Evolutionary conservation across 2,888 invertebrate species (phyloP), one percentile per base, ranked within the genome.

Genomic region (Podabrus alpinus): DNA sequence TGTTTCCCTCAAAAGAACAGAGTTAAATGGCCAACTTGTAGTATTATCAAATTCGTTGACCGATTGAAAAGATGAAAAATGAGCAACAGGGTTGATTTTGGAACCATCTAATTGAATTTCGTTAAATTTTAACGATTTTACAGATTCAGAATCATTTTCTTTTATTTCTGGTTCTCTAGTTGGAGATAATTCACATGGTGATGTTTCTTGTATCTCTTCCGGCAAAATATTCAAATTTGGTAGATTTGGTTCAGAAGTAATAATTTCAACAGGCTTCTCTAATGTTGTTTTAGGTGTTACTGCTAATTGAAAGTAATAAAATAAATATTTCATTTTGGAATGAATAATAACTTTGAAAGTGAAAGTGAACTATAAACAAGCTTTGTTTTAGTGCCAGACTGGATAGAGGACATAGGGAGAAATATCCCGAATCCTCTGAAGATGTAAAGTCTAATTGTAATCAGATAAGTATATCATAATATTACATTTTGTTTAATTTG

Each of bases 1-100:
- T 0, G 87, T 86, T 84, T 88, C 88, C 69, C 86, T 78, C 73
- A 88, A 79, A 10, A 85, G 84, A 69, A 86, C 79, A 72, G 78
- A 70, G 15, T 76, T 78, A 21, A 68, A 72, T 3, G 76, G 66
- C 80, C 79, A 80, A 24, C 59, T 70, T 16, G 69, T 59, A 72
- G 69, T 68, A 24, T 71, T 69, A 13, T 67, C 73, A 60, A 13
- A 68, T 68, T 17, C 21, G 17, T n/a, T 19, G 21, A 19, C 3
- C n/a, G 62, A 64, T n/a, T 64, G 62, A 17, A 17, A 64, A 19
- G 19, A 13, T 64, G 62, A 21, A 21, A 64, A 64, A 64, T 64
- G 13, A 19, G 21, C 62, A 2, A 21, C 15, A 19, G 62, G n/a
- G 13, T 67, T 73, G 15, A 64, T 21, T 68, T 71, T 68, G 29